Percentiles rank a stretch among this genome's conserved stretches.
phyloP scores from a whole-genome alignment of 2,797 vertebrate genomes.

The Allobates femoralis region DNA sequence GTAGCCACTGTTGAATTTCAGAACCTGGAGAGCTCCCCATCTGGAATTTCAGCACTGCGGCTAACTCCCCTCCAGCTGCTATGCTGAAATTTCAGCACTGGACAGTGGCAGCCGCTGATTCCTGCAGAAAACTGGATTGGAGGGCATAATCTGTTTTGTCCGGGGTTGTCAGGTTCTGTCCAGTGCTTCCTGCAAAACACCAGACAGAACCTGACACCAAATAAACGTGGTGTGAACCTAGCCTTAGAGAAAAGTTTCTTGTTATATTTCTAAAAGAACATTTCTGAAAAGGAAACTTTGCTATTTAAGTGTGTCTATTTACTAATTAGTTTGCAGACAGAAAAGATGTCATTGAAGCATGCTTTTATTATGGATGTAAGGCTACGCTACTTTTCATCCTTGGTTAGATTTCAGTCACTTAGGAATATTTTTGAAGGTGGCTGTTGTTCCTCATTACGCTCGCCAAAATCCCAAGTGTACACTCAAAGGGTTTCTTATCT shows the following conservation, averaged over 20 bases:
- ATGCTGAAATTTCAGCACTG: too few species aligned
- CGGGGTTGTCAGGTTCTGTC: too few species aligned
- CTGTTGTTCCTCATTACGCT: conserved; percentile 43
- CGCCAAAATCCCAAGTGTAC: conserved; percentile 44
- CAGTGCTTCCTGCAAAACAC: too few species aligned
- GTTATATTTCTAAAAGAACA: conserved; percentile 31
- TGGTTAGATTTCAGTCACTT: conserved; percentile 41
- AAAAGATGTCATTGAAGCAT: conserved; percentile 42
- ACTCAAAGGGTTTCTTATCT: conserved; percentile 21
- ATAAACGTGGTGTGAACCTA: too few species aligned
- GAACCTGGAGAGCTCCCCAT: too few species aligned
- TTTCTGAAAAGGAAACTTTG: conserved; percentile 37
- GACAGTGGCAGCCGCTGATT: too few species aligned
- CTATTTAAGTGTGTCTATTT: conserved; percentile 28
- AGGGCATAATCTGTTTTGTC: too few species aligned
- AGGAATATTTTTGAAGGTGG: conserved; percentile 48
- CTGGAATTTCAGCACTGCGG: too few species aligned
- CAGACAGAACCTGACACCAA: too few species aligned
- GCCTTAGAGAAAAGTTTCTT: conserved; percentile 47
- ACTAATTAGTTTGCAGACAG: conserved; percentile 52
- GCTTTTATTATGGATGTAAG: conserved; percentile 48
- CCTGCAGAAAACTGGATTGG: too few species aligned
- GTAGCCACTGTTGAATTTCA: too few species aligned
- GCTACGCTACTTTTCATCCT: conserved; percentile 44
- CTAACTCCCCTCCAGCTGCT: too few species aligned